phyloP scores from a whole-genome alignment of 2,888 invertebrate species.

The Encarsia formosa region DNA sequence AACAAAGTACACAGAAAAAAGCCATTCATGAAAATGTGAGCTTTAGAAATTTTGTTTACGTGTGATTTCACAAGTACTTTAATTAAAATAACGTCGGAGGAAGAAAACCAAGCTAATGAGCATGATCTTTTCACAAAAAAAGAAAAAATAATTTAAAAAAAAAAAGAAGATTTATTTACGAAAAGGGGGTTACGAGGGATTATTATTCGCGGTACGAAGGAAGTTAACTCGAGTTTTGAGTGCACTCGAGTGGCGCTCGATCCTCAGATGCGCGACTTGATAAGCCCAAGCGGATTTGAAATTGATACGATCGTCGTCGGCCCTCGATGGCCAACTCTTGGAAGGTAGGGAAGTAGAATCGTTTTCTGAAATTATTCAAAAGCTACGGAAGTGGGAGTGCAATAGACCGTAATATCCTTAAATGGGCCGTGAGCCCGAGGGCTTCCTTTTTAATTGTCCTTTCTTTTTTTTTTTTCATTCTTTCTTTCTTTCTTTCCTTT shows the following conservation, averaged over 20 bases:
- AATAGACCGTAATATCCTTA: neutral
- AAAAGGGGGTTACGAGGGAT: neutral
- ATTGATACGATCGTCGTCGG: constrained; percentile 20
- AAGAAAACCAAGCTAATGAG: too few relatives aligned
- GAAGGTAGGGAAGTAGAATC: constrained; percentile 1
- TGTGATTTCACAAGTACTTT: too few relatives aligned
- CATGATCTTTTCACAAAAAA: too few relatives aligned
- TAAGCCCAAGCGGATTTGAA: constrained; percentile 17
- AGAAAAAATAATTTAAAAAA: neutral
- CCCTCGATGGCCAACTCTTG: constrained; percentile 8
- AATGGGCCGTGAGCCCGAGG: neutral
- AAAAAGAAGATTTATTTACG: neutral
- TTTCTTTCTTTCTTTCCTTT: too few relatives aligned
- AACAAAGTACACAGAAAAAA: too few relatives aligned
- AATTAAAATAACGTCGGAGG: too few relatives aligned
- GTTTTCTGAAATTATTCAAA: constrained; percentile 18
- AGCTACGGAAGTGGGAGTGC: constrained; percentile 4
- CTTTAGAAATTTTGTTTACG: too few relatives aligned
- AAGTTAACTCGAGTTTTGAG: constrained; percentile 22
- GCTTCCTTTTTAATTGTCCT: neutral
- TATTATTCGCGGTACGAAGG: neutral
- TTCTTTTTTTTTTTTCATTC: too few relatives aligned
- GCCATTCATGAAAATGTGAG: too few relatives aligned
- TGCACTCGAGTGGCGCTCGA: constrained; percentile 23
- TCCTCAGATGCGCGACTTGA: constrained; percentile 14